Evolutionary conservation across 2,888 invertebrate species (phyloP).

Genomic region (Dolomedes plantarius): DNA sequence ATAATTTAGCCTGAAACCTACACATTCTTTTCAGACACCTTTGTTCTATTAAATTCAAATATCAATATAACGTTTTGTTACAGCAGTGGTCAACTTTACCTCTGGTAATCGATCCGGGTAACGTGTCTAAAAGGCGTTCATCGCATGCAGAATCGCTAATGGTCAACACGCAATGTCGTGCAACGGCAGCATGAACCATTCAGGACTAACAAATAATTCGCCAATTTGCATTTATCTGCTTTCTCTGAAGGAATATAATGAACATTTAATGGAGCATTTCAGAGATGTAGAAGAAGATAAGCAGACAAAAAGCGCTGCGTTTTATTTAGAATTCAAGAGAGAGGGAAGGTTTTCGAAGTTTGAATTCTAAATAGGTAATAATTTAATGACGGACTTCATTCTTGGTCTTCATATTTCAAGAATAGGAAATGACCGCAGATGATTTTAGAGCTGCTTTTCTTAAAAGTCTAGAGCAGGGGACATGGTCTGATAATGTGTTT

Average conservation of each 20-base stretch:
- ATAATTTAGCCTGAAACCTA: too few species aligned
- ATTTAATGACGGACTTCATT: too few species aligned
- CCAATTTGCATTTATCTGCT: slow-evolving; percentile 14
- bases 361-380: too few species aligned
- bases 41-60: neutral
- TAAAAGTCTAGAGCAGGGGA: too few species aligned
- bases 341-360: neutral
- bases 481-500: too few species aligned
- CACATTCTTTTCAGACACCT: neutral
- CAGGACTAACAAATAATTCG: neutral
- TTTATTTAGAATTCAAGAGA: neutral
- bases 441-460: too few species aligned
- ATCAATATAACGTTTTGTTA: slow-evolving; percentile 4
- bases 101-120: neutral
- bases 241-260: neutral
- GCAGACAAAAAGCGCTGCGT: neutral
- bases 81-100: neutral
- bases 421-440: too few species aligned
- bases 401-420: too few species aligned
- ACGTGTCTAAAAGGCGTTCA: neutral
- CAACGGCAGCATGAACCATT: neutral
- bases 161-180: neutral
- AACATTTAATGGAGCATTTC: slow-evolving; percentile 7
- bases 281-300: neutral
- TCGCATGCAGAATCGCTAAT: neutral